Evolutionary conservation across 1,140 invertebrate genomes (phyloP), one percentile per base, ranked within the genome.

Genomic region (Archegozetes longisetosus): DNA sequence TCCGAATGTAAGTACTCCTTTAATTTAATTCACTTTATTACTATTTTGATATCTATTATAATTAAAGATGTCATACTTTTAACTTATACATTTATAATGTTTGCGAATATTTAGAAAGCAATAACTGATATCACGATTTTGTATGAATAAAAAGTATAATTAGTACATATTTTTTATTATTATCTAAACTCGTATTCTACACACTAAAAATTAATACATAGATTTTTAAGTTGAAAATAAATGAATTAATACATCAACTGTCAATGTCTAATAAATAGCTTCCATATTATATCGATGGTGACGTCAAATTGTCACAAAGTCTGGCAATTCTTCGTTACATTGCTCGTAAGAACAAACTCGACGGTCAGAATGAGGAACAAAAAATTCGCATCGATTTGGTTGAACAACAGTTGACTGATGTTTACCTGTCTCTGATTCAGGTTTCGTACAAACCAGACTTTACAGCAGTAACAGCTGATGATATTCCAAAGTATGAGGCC

Each of bases 241-340:
- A n/a, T n/a, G n/a, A n/a, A n/a, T n/a, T n/a, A n/a, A n/a, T n/a
- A n/a, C n/a, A n/a, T n/a, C n/a, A n/a, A n/a, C n/a, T n/a, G n/a
- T n/a, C n/a, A n/a, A n/a, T n/a, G n/a, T 17, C 13, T 51, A n/a
- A n/a, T 51, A 6, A 17, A 3, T 2, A 52, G 50, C 64, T 72
- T 29, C 62, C 66, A 0, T 67, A 68, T 54, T 64, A 64, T 20
- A 67, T 68, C 22, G 64, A 67, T 54, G 66, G 63, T 1, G 64
- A 68, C 52, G 62, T 68, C 1, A 66, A 62, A 27, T 14, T 68
- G 13, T 66, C 65, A 2, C 64, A 79, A 66, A 76, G 72, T 57
- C 70, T 70, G 56, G 73, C 77, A 3, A 79, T 79, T 61, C 56
- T 77, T 14, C 68, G 73, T n/a, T 73, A 78, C 65, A 67, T 79